These are phyloP conservation scores for Chaetops frenatus DNA, from an alignment of 2,113 vertebrate genomes.

Conservation along the genomic window DNA sequence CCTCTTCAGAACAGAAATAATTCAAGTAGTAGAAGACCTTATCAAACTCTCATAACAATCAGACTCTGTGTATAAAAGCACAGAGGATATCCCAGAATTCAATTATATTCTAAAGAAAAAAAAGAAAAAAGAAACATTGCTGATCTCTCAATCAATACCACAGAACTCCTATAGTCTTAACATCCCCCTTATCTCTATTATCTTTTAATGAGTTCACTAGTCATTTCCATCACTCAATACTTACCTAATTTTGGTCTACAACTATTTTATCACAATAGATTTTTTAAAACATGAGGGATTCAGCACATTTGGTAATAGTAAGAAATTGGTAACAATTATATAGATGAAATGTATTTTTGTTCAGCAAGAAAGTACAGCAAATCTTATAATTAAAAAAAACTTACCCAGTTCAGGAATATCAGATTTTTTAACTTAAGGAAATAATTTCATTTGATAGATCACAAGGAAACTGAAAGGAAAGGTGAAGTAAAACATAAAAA, in stretches of 20 bases:
- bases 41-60: not conserved
- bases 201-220: not conserved
- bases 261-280: not conserved
- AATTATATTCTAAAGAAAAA: not conserved
- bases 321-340: not conserved
- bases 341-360: not conserved
- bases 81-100: not conserved
- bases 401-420: not conserved
- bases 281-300: not conserved
- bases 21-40: not conserved
- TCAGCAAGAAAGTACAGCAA: not conserved
- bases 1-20: not conserved
- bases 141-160: not conserved
- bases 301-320: not conserved
- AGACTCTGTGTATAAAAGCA: not conserved
- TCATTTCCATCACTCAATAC: slow-evolving; percentile 16
- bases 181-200: not conserved
- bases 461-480: not conserved
- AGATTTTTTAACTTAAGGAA: not conserved
- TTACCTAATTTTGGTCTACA: not conserved
- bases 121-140: not conserved
- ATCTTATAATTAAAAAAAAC: not conserved
- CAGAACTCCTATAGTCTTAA: not conserved
- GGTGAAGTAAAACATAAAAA: not conserved
- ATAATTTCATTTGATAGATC: not conserved